phyloP scores from a whole-genome alignment of 2,113 vertebrate species.

The Glaucomys volans region DNA sequence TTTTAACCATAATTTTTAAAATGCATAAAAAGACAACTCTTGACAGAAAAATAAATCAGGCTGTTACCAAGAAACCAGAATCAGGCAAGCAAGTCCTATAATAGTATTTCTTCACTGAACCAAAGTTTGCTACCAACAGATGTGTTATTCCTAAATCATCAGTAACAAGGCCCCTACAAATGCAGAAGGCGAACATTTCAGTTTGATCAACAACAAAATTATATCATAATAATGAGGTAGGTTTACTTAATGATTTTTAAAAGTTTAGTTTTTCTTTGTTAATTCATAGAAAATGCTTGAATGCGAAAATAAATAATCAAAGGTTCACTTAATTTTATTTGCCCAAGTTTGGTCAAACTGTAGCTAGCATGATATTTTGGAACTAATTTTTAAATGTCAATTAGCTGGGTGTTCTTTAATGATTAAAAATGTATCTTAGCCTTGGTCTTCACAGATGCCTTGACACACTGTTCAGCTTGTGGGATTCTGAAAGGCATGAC shows the following conservation, averaged over 20 bases:
- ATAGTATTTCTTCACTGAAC: neutral
- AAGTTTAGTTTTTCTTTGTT: neutral
- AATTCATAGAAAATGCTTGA: slow-evolving; percentile 3
- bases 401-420: neutral
- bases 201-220: neutral
- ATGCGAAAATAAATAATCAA: slow-evolving; percentile 1
- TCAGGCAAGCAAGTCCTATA: neutral
- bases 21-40: neutral
- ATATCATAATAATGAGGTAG: neutral
- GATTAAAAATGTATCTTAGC: neutral
- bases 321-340: slow-evolving; percentile 9
- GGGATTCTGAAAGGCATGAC: neutral
- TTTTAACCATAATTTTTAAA: neutral
- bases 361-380: neutral
- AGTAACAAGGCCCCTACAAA: slow-evolving; percentile 15
- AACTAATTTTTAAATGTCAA: slow-evolving; percentile 19
- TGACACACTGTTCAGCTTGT: neutral
- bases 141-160: neutral
- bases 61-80: slow-evolving; percentile 13
- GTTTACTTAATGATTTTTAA: neutral
- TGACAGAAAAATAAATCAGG: neutral
- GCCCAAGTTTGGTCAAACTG: neutral
- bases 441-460: neutral
- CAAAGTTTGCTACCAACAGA: neutral
- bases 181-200: neutral